phyloP scores from a whole-genome alignment of 2,797 vertebrate species.

The Botia almorhae region DNA sequence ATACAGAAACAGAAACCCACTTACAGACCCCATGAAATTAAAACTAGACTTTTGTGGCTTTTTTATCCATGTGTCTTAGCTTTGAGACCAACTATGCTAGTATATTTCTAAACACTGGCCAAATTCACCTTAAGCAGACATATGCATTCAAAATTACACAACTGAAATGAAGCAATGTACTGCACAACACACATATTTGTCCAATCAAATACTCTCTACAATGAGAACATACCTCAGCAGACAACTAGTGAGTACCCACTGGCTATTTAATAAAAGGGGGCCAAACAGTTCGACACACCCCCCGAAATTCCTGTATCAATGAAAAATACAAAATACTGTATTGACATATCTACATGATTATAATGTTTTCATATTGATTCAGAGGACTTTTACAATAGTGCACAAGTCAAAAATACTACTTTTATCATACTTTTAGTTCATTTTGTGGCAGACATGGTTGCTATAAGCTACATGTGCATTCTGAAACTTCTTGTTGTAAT shows the following conservation, averaged over 20 bases:
- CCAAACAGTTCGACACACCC: too few relatives aligned
- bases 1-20: slow-evolving; percentile 1
- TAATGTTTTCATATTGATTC: too few relatives aligned
- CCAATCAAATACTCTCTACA: neutral
- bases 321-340: too few relatives aligned
- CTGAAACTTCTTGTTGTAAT: neutral
- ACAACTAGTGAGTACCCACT: too few relatives aligned
- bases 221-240: neutral
- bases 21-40: slow-evolving; percentile 6
- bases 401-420: too few relatives aligned
- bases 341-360: too few relatives aligned
- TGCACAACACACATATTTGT: neutral
- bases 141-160: neutral
- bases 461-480: neutral
- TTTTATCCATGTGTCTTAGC: neutral
- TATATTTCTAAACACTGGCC: neutral
- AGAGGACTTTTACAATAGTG: too few relatives aligned
- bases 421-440: too few relatives aligned
- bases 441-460: too few relatives aligned
- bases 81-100: neutral
- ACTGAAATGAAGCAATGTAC: slow-evolving; percentile 52
- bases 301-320: too few relatives aligned
- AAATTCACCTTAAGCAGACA: neutral
- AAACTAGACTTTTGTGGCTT: neutral
- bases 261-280: too few relatives aligned